Base-by-base conservation (phyloP, 2,113 vertebrate genomes). In the Girardinichthys multiradiatus region DNA sequence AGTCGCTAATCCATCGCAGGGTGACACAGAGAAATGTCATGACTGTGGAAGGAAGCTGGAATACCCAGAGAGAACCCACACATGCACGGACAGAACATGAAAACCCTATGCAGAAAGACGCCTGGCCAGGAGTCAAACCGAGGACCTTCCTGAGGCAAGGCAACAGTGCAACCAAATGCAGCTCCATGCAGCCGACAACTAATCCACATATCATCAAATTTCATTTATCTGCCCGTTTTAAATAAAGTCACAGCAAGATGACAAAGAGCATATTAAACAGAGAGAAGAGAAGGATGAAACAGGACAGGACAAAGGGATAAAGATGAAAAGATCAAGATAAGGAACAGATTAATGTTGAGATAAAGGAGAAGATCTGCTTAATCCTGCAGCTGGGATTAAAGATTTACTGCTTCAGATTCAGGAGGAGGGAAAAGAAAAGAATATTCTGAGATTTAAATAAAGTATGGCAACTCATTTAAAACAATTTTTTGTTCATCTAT, bases 311-410 rank as follows among this genome's bases (percentile, higher is more conserved):
- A 29, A 57, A n/a, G 51, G 11, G 33, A 39, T 21, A 37, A 54
- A 45, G 48, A 57, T 48, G 21, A 61, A 59, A 37, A 37, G 33
- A 68, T 7, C 1, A 30, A 4, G 64, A 68, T 42, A 33, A 78
- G 28, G 61, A 30, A 4, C 8, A n/a, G 77, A 74, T 74, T 74
- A 54, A 70, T 69, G 0, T 42, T 13, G 39, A 60, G n/a, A 45
- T 62, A 11, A 30, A 63, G 33, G 51, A 30, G 28, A 61, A 0
- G 59, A 39, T 35, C 29, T 65, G 54, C 39, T 57, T 81, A 81
- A 72, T 67, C 73, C 33, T 63, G 15, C 30, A 21, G 28, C 63
- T 51, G 27, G 21, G 73, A 81, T 81, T 68, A 81, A 68, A 0
- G 65, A 59, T 30, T 60, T 26, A 29, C 35, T 33, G 67, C 30